Evolutionary conservation across 2,113 vertebrate species (phyloP), one percentile per base, ranked within the genome.

Genomic region (Larimichthys polyactis): DNA sequence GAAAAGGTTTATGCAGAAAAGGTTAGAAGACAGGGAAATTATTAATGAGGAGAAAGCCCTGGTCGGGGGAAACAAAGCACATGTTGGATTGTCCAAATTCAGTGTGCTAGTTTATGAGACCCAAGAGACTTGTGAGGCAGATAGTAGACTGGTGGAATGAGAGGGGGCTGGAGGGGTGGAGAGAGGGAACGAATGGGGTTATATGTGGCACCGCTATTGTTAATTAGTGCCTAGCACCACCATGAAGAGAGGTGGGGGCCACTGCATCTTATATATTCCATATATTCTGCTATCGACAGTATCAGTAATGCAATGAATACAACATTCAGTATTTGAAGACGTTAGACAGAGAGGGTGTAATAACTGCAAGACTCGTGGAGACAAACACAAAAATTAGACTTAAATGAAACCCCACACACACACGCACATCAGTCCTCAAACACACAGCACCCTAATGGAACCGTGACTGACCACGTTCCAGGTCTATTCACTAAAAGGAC

Each of bases 381-480:
- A 77, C 55, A 11, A 57, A 27, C 49, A 19, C 22, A 73, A 69
- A 52, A 67, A 68, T 29, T 60, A 27, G 44, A 70, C 70, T 54
- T 17, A 75, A 22, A 49, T 20, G 17, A 60, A 63, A 49, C 12
- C 20, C 69, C 40, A 44, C 52, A 67, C 8, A 52, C 63, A 59
- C 78, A 55, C 77, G 64, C 16, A 62, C 79, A 67, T 80, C 63
- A 80, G 49, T 72, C 69, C 20, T 71, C 40, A 79, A 66, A 79
- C 83, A 85, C 86, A 84, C 79, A 59, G 65, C 79, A 71, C 59
- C 78, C 58, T 84, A 92, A 92, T 87, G 89, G 75, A 87, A 87
- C 84, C 90, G 87, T 94, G 91, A 94, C 93, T 91, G 92, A 91
- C 93, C 91, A 90, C 63, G 92, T 90, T 94, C 92, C 91, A 85